Percentiles rank a stretch among this genome's conserved stretches.
phyloP scores from a whole-genome alignment of 2,113 vertebrate genomes.

The Sturnus vulgaris region DNA sequence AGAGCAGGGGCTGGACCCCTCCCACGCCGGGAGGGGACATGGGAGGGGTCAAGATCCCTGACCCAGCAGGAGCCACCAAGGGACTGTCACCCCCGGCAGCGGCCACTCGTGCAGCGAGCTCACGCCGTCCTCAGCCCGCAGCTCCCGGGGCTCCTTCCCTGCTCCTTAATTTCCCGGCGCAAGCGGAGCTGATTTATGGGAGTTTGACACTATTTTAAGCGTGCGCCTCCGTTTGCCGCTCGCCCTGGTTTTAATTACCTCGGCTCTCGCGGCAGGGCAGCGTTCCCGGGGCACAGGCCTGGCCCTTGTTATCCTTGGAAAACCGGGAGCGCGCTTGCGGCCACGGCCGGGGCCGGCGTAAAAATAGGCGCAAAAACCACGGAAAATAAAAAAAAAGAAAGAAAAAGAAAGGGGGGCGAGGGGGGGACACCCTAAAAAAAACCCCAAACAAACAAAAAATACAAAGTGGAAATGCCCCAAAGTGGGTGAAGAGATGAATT shows the following conservation, averaged over 20 bases:
- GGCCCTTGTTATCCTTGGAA: conserved; percentile 44
- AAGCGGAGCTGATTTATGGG: conserved; percentile 27
- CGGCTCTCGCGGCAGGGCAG: conserved; percentile 32
- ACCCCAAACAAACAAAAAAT: neutral
- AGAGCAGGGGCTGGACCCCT: neutral
- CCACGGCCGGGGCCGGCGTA: neutral
- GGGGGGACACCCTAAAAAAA: neutral
- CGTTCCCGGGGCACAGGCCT: conserved; percentile 30
- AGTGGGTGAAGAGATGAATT: neutral
- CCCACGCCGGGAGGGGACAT: neutral
- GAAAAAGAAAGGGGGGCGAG: accelerated
- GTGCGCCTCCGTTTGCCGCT: conserved; percentile 18
- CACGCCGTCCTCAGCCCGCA: neutral
- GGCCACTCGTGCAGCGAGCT: neutral
- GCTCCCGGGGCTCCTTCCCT: neutral
- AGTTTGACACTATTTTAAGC: conserved; percentile 43
- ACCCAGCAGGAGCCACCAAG: neutral
- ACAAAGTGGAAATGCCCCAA: neutral
- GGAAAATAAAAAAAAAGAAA: neutral
- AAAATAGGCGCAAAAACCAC: conserved; percentile 23
- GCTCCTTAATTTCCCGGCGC: conserved; percentile 11
- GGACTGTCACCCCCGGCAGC: neutral
- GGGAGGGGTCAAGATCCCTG: neutral
- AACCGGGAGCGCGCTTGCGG: conserved; percentile 11
- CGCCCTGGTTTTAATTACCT: conserved; percentile 51